Percentiles rank a stretch among this genome's conserved stretches.
These are phyloP conservation scores for Cyanocitta stelleri DNA, from an alignment of 2,113 vertebrate species.

Conservation along the genomic window DNA sequence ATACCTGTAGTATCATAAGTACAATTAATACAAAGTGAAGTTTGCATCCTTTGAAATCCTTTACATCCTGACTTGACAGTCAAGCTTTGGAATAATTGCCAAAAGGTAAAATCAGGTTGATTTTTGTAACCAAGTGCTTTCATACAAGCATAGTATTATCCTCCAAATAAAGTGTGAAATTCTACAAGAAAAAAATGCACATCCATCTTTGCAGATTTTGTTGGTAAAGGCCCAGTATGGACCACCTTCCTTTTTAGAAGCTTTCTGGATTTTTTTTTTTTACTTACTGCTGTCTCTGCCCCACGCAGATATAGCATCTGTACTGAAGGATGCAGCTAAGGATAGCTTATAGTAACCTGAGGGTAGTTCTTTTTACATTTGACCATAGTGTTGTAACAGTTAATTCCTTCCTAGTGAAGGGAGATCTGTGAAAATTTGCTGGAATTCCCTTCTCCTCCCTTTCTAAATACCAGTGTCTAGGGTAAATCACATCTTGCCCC, in stretches of 20 bases:
- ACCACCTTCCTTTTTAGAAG: neutral
- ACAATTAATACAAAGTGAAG: neutral
- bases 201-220: neutral
- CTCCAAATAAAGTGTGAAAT: neutral
- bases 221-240: neutral
- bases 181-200: neutral
- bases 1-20: neutral
- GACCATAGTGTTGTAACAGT: neutral
- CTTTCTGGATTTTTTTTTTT: no score
- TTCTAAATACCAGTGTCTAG: neutral
- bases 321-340: neutral
- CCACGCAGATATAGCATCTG: fast-evolving
- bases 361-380: neutral
- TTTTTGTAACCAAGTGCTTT: neutral
- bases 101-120: neutral
- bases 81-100: neutral
- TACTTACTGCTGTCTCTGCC: neutral
- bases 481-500: neutral
- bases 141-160: no score
- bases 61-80: neutral
- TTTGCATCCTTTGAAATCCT: neutral
- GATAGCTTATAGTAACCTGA: neutral
- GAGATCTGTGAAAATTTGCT: neutral
- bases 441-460: neutral
- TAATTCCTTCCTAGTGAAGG: neutral